Evolutionary conservation across 2,888 invertebrate genomes (phyloP), one percentile per base, ranked within the genome.

Genomic region (Cephus sareptanus): DNA sequence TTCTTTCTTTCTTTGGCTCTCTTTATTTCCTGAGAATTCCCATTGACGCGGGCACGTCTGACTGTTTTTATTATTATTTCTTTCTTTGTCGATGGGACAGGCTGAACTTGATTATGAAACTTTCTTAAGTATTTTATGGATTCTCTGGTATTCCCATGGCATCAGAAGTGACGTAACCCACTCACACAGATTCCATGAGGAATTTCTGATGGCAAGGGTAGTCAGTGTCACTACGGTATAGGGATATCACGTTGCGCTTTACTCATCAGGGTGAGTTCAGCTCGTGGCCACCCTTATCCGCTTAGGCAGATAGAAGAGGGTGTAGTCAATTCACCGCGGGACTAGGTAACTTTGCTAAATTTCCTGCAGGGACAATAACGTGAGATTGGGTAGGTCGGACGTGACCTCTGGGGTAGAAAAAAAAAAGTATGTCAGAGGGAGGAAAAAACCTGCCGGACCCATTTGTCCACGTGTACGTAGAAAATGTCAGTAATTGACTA

Each of bases 301-400:
- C 23, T 40, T 40, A 40, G 23, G 40, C 40, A 40, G 23, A 40
- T 40, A 40, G 56, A 23, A 23, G 9, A 56, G 56, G 56, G 56
- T 23, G 6, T 9, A 56, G 56, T 56, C 23, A 23, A 56, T 15
- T 2, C 56, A 56, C 23, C 56, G 23, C 56, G 9, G 80, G 79
- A 82, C 78, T 77, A 82, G 81, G 87, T 86, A 87, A 87, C 87
- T 89, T 85, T 82, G 82, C 81, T 85, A 85, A 87, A 88, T 88
- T 88, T 85, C 23, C 56, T 56, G 23, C 23, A 9, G 56, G 56
- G 56, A 56, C 56, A 56, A 56, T 56, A 56, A 56, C 23, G 56
- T 56, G 23, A 56, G 56, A 56, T 56, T 56, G 23, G 23, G 56
- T 56, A 56, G 56, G 56, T 56, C 23, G 56, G 23, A 56, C 23